Evolutionary conservation across 2,113 vertebrate species (phyloP).

Genomic region (Malurus elegans): DNA sequence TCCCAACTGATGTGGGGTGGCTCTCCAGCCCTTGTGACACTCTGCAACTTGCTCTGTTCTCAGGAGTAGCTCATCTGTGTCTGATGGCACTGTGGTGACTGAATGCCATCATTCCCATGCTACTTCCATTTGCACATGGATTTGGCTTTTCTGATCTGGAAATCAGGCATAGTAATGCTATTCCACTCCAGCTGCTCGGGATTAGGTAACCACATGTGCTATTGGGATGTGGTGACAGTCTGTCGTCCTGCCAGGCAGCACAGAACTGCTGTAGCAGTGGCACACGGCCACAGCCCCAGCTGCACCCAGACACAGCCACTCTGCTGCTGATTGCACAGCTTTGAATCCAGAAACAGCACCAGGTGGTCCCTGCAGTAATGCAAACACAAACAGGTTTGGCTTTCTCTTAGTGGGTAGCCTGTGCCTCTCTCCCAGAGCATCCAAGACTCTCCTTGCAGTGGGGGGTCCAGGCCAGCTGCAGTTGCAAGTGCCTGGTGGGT

Average conservation of each 20-base stretch:
- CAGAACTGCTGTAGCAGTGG: not conserved
- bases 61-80: not conserved
- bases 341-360: not conserved
- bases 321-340: not conserved
- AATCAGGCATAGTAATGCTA: rapidly evolving
- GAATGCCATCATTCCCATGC: rapidly evolving
- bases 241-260: rapidly evolving
- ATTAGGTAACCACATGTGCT: rapidly evolving
- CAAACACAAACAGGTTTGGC: not conserved
- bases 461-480: not conserved
- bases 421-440: not conserved
- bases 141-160: not conserved
- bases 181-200: not conserved
- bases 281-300: not conserved
- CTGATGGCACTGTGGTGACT: too few relatives aligned
- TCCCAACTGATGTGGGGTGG: not conserved
- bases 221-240: not conserved
- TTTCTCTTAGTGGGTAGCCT: not conserved
- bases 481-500: not conserved
- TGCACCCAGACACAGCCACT: not conserved
- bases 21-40: not conserved
- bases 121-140: rapidly evolving
- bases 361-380: not conserved
- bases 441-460: not conserved
- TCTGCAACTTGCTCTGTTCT: not conserved